Evolutionary conservation across 2,888 invertebrate genomes (phyloP), one percentile per base, ranked within the genome.

Genomic region (Parelbella ahira): DNA sequence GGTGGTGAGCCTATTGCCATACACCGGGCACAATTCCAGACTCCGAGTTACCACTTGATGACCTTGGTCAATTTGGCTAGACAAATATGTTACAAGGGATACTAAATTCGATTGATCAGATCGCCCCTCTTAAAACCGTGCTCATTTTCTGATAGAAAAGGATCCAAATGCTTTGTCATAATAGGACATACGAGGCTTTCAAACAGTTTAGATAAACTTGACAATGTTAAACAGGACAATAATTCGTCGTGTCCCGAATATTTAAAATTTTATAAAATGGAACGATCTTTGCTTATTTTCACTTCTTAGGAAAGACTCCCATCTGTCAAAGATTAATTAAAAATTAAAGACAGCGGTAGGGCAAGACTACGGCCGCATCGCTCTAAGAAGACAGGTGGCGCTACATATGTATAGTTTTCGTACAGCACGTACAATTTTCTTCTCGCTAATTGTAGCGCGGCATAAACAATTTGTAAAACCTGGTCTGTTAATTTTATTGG

Each of bases 11-110:
- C n/a, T n/a, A n/a, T n/a, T n/a, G n/a, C n/a, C n/a, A n/a, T n/a
- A n/a, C n/a, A n/a, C n/a, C n/a, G n/a, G n/a, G n/a, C n/a, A n/a
- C n/a, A n/a, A n/a, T n/a, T n/a, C n/a, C n/a, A n/a, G n/a, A n/a
- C n/a, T n/a, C n/a, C n/a, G n/a, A n/a, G n/a, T n/a, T n/a, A n/a
- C 37, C 15, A 15, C 15, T 32, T 44, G 28, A 2, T 21, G 12
- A 6, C 32, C 32, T 8, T 20, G 18, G 9, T 37, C 44, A 4
- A 37, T 15, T 11, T 24, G 29, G 6, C 9, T 23, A 7, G 32
- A 15, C 7, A 32, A 6, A 11, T 24, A 41, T 5, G 32, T 18
- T 5, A 33, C 10, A n/a, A 37, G 20, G n/a, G 28, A 28, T 3
- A 28, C 13, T n/a, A 28, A 13, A 7, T 28, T 28, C 2, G 24